Percentiles rank a stretch among this genome's conserved stretches.
These are phyloP conservation scores for Cyclophora punctaria DNA, from an alignment of 2,888 invertebrate species.

Conservation along the genomic window DNA sequence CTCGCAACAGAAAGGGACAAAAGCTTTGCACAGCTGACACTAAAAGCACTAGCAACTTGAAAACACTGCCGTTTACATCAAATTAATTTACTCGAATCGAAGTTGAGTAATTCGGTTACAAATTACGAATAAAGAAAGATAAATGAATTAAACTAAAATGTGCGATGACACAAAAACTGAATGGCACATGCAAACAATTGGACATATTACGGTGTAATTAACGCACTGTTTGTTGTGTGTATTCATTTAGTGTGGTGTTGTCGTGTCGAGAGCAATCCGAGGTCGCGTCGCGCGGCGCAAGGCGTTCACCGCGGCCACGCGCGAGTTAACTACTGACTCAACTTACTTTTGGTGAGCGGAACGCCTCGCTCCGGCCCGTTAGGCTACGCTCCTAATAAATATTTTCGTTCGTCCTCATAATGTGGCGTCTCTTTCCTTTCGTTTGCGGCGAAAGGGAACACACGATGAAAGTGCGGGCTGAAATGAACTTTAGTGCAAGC, in stretches of 20 bases:
- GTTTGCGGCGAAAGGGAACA: constrained; percentile 24
- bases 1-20: constrained; percentile 49
- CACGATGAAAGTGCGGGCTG: constrained; percentile 23
- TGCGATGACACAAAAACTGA: constrained; percentile 24
- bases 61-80: constrained; percentile 40
- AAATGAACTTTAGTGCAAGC: constrained; percentile 45
- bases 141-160: no score
- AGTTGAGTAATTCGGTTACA: constrained; percentile 31
- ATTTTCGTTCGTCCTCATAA: constrained; percentile 7
- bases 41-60: constrained; percentile 68
- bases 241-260: constrained; percentile 38
- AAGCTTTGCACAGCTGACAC: constrained; percentile 60
- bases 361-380: constrained; percentile 29
- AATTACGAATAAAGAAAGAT: constrained; percentile 18
- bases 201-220: constrained; percentile 26
- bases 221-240: constrained; percentile 39
- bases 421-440: constrained; percentile 24
- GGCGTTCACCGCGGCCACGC: constrained; percentile 58
- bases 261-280: constrained; percentile 51
- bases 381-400: constrained; percentile 19
- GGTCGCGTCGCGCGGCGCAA: constrained; percentile 40
- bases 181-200: constrained; percentile 27
- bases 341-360: constrained; percentile 39
- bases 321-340: constrained; percentile 44
- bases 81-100: constrained; percentile 32